Conservation (phyloP, 2,888 invertebrate genomes). For the Unio pictorum region DNA sequence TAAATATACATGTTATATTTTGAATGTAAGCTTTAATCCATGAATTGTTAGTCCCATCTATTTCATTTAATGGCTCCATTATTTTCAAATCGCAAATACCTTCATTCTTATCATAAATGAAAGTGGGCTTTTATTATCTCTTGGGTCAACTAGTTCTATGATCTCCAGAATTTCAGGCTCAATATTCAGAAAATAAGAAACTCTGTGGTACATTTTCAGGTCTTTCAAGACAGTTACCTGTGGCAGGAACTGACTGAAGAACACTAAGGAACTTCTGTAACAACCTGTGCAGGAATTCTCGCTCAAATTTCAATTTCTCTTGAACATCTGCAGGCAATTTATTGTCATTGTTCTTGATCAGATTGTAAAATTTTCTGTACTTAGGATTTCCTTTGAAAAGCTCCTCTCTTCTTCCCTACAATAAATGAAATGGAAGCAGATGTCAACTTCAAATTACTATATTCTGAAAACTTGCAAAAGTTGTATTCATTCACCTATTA, state of each 20-base stretch:
- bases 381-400: constrained; percentile 89
- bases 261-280: constrained; percentile 90
- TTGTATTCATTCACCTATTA: too few species aligned
- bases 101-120: too few species aligned
- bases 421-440: constrained; percentile 4
- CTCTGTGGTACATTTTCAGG: too few species aligned
- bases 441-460: too few species aligned
- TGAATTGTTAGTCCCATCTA: too few species aligned
- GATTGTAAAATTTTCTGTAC: constrained; percentile 93
- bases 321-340: constrained; percentile 55
- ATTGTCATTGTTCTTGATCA: constrained; percentile 86
- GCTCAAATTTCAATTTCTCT: constrained; percentile 81
- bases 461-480: too few species aligned
- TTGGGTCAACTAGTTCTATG: not conserved
- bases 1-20: too few species aligned
- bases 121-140: too few species aligned
- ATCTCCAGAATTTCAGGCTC: not conserved
- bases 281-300: constrained; percentile 86
- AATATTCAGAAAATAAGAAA: too few species aligned
- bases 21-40: too few species aligned
- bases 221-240: constrained; percentile 44
- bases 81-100: too few species aligned
- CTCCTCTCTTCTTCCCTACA: constrained; percentile 83
- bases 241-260: constrained; percentile 79
- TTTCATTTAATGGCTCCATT: too few species aligned